Evolutionary conservation across 2,888 invertebrate species (phyloP).

Genomic region (Azorinus chamasolen): DNA sequence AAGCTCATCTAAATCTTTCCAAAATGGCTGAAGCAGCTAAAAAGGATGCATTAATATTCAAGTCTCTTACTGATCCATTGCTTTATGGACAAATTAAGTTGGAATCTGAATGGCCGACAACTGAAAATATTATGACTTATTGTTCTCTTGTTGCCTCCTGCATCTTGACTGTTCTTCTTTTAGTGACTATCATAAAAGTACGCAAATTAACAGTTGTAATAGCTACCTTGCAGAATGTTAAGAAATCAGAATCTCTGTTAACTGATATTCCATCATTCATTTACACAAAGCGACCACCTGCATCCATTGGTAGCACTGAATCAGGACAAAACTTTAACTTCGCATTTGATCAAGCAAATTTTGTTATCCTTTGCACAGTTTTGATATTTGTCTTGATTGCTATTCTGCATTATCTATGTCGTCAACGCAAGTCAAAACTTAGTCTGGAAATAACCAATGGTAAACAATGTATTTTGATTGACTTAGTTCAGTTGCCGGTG

Average conservation of each 20-base stretch:
- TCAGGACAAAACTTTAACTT: conserved; percentile 2
- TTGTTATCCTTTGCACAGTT: conserved; percentile 11
- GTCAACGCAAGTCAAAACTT: not conserved
- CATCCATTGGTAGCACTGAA: not conserved
- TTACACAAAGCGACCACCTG: not conserved
- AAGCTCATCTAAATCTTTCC: conserved; percentile 36
- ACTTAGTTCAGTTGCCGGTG: not conserved
- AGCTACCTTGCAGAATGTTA: conserved; percentile 1
- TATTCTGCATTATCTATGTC: conserved; percentile 2
- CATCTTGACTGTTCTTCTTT: not conserved
- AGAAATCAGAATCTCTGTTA: conserved; percentile 8
- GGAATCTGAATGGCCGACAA: conserved; percentile 24
- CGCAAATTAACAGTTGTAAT: conserved; percentile 8
- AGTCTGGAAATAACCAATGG: conserved; percentile 23
- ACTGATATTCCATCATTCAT: conserved; percentile 29
- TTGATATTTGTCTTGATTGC: conserved; percentile 1
- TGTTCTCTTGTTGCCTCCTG: not conserved
- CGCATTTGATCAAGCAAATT: conserved; percentile 32
- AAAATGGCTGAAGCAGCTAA: conserved; percentile 49
- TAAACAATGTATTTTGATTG: not conserved
- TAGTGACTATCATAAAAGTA: conserved; percentile 27
- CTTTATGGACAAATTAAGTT: conserved; percentile 33
- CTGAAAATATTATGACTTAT: conserved; percentile 13
- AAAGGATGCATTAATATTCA: conserved; percentile 38
- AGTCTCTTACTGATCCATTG: conserved; percentile 45